Evolutionary conservation across 37 sponge, comb jelly and placozoan species (phyloP), one percentile per base, ranked within the genome.

Genomic region (Lycopodina hypogea): DNA sequence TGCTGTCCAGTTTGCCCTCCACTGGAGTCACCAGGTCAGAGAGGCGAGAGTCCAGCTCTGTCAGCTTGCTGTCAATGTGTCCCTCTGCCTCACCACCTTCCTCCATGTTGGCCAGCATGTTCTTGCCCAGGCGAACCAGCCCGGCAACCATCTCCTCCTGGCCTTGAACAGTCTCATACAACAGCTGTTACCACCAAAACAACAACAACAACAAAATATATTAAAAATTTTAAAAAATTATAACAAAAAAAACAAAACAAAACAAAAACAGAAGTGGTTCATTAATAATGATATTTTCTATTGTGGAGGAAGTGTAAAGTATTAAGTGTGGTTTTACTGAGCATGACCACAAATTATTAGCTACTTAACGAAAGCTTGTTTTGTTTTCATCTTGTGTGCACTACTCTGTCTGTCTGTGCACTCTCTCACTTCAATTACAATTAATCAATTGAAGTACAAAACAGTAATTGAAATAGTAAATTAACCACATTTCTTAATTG

Each of bases 21-120:
- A 35, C 51, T 29, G 42, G 69, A 19, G 79, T 55, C 36, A 78
- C 79, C 28, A 78, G 68, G 35, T 78, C 68, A 15, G 38, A 55
- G 56, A 28, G 45, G 12, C 79, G 68, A 22, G 42, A 28, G 12
- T 78, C 79, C 11, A 78, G 17, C 9, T 37, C 35, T 0, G 69
- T 68, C 14, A 78, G 56, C 38, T 53, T 64, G 1, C 2, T 37
- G 35, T 78, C 79, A 1, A 78, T 67, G 56, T 23, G 51, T 21
- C 29, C 39, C 23, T 66, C 79, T 28, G 79, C 79, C 68, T 67
- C 79, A 1, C 68, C 56, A 24, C 56, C 56, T 7, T 23, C 55
- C 68, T 53, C 68, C 68, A 78, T 41, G 24, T 17, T 33, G 24
- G 22, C 56, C 79, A 78, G 18, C 34, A 78, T 48, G 0, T 36